Base-by-base conservation (phyloP, 53 echinoderm and acorn worm genomes). In the Paracentrotus lividus region DNA sequence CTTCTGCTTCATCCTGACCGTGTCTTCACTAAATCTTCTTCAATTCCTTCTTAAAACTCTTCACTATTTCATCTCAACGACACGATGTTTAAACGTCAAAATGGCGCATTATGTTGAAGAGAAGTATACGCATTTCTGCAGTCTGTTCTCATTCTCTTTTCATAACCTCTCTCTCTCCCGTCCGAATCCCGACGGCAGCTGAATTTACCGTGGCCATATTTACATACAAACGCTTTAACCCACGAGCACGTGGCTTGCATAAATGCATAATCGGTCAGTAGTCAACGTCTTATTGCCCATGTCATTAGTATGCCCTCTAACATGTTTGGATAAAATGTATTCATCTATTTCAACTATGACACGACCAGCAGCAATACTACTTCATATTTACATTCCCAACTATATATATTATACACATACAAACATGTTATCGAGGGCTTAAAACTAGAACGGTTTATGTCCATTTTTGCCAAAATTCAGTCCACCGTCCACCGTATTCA, bases 191-290 rank as follows among this genome's bases (percentile, higher is more conserved):
- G 40, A n/a, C 81, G 49, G 81, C 81, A 81, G 81, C 40, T 89
- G 89, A 90, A 51, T 90, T 90, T 52, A 67, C 90, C 69, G 90
- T 72, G 90, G 90, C 90, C 90, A 90, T 90, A 90, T 90, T 90
- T 90, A 72, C 90, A 90, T 90, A 72, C 90, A 90, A 90, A 90
- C 90, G 89, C 51, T 69, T 69, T 57, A 44, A 90, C 90, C 44
- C 5, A 40, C 27, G 53, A 58, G 89, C 90, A 90, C 90, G 90
- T 72, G 90, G 90, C 56, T 36, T 90, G 90, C 52, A 90, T 90
- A 90, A n/a, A 90, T 90, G 72, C 90, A 90, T 90, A 90, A 90
- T 90, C 44, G 64, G 43, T 44, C 38, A 60, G 44, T 10, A 88
- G 54, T 23, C 16, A 9, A 40, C n/a, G n/a, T n/a, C 54, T 36